Percentiles rank a stretch among this genome's conserved stretches.
Evolutionary conservation across 2,113 vertebrate species (phyloP).

Genomic region (Xyrauchen texanus): DNA sequence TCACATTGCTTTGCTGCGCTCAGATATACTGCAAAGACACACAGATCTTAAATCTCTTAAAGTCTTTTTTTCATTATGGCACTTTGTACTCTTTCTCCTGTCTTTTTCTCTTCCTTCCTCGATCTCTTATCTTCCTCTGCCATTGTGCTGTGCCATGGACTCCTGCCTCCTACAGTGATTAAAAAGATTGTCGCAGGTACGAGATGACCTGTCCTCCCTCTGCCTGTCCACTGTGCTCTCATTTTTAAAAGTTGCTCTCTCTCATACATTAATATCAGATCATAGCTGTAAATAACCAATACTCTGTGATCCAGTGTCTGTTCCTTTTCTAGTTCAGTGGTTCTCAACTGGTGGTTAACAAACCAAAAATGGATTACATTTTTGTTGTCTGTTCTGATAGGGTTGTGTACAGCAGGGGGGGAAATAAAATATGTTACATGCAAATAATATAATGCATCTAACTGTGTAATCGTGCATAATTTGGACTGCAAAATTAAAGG

Average conservation of each 20-base stretch:
- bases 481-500: too few species aligned
- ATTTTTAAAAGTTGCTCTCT: constrained; percentile 29
- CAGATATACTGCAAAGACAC: constrained; percentile 28
- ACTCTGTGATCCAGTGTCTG: neutral
- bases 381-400: too few species aligned
- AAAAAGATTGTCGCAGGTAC: constrained; percentile 69
- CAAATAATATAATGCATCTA: too few species aligned
- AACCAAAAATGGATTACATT: too few species aligned
- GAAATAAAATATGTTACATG: too few species aligned
- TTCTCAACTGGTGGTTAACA: too few species aligned
- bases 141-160: constrained; percentile 59
- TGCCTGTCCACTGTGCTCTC: constrained; percentile 3
- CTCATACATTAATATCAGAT: neutral
- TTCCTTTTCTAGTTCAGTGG: too few species aligned
- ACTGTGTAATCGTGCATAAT: too few species aligned
- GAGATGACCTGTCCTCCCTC: constrained; percentile 32
- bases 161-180: constrained; percentile 50
- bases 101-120: constrained; percentile 34
- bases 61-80: constrained; percentile 41
- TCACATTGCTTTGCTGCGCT: constrained; percentile 19
- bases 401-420: too few species aligned
- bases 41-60: neutral
- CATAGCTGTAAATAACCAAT: constrained; percentile 9
- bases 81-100: constrained; percentile 46
- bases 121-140: constrained; percentile 42